Evolutionary conservation across 2,797 vertebrate genomes (phyloP).

Genomic region (Denticeps clupeoides): DNA sequence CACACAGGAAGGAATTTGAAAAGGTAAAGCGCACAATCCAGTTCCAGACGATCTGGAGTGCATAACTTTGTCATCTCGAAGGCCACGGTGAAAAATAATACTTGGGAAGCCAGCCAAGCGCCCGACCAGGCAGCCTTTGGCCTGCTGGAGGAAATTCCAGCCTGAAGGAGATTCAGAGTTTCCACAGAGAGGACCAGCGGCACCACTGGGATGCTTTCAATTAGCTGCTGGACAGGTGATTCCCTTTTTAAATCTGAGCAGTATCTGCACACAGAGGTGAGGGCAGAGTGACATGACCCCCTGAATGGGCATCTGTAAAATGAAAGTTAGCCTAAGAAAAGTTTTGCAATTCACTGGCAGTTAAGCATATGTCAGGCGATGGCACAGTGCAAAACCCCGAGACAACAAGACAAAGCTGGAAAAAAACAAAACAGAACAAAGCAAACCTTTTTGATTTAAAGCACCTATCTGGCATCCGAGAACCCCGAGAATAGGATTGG

Average conservation of each 20-base stretch:
- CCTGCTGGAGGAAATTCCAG: conserved; percentile 54
- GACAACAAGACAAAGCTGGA: conserved; percentile 4
- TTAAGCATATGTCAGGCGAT: too few species aligned
- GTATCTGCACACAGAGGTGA: too few species aligned
- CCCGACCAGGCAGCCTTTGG: conserved; percentile 40
- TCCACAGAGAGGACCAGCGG: conserved; percentile 45
- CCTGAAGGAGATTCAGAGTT: conserved; percentile 46
- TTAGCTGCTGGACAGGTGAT: too few species aligned
- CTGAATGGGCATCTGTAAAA: too few species aligned
- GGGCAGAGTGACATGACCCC: too few species aligned
- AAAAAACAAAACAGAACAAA: conserved; percentile 40
- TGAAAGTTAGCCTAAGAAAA: too few species aligned
- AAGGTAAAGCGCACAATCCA: conserved; percentile 44
- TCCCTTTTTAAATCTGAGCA: too few species aligned
- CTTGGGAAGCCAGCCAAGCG: conserved; percentile 31
- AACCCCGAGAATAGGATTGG: conserved; percentile 70
- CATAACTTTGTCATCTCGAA: conserved; percentile 57
- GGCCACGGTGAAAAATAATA: conserved; percentile 54
- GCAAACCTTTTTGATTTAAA: conserved; percentile 63
- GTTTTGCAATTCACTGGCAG: too few species aligned
- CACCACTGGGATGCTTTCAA: not conserved
- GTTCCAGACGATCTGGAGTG: conserved; percentile 47
- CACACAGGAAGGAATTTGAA: conserved; percentile 52
- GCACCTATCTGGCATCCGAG: conserved; percentile 67
- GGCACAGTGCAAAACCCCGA: not conserved